Percentiles rank a stretch among this genome's conserved stretches.
Evolutionary conservation across 2,888 invertebrate genomes (phyloP).

Genomic region (Parnassius orleans): DNA sequence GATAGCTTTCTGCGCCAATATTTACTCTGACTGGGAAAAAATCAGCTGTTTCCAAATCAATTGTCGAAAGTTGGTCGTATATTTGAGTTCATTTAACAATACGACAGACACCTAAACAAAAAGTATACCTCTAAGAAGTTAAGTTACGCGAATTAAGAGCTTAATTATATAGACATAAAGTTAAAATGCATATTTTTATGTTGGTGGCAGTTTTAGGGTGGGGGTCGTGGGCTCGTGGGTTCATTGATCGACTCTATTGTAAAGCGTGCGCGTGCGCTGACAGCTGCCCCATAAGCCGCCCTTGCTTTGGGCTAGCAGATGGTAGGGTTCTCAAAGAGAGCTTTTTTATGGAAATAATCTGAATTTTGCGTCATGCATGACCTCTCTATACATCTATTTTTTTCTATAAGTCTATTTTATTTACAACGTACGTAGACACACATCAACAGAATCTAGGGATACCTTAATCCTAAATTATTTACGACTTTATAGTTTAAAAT

Average conservation of each 20-base stretch:
- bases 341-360: constrained; percentile 42
- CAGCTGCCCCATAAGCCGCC: constrained; percentile 65
- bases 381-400: constrained; percentile 26
- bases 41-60: constrained; percentile 38
- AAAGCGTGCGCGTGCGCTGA: constrained; percentile 67
- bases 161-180: not conserved
- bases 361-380: constrained; percentile 39
- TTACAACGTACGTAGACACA: too few species aligned
- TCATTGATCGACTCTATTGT: constrained; percentile 75
- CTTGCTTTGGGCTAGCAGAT: constrained; percentile 60
- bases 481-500: too few species aligned
- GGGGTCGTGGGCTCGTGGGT: constrained; percentile 66
- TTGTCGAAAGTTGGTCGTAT: constrained; percentile 22
- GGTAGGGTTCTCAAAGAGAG: constrained; percentile 46
- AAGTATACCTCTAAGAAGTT: constrained; percentile 10
- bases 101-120: constrained; percentile 25
- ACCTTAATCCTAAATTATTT: too few species aligned
- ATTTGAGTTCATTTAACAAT: constrained; percentile 23
- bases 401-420: not conserved
- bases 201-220: constrained; percentile 33
- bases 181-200: not conserved
- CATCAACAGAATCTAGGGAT: too few species aligned
- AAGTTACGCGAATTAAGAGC: not conserved
- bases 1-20: constrained; percentile 1
- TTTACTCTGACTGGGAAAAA: constrained; percentile 19